A percentile compares a stretch with the other conserved stretches of the same genome.
phyloP scores from a whole-genome alignment of 2,113 vertebrate genomes.

The Corydoras sp. region DNA sequence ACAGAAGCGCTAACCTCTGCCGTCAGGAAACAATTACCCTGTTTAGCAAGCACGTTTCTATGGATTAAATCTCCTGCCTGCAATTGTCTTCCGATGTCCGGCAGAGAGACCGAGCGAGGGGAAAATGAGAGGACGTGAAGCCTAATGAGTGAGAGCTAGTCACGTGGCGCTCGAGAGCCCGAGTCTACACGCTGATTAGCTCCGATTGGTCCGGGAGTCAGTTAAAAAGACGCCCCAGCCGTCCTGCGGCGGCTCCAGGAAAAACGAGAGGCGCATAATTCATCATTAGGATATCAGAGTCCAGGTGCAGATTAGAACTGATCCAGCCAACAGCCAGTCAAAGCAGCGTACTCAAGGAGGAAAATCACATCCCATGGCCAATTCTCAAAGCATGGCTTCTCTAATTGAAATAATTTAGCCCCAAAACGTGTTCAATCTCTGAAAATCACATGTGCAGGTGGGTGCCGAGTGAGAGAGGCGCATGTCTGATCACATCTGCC shows the following conservation, averaged over 20 bases:
- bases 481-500: slow-evolving; percentile 57
- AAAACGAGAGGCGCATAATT: slow-evolving; percentile 87
- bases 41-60: slow-evolving; percentile 8
- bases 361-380: slow-evolving; percentile 93
- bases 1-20: slow-evolving; percentile 30
- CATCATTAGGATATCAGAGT: slow-evolving; percentile 98
- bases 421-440: slow-evolving; percentile 92
- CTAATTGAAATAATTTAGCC: slow-evolving; percentile 98
- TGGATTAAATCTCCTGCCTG: slow-evolving; percentile 7
- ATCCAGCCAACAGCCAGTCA: slow-evolving; percentile 86
- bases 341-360: slow-evolving; percentile 75
- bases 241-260: slow-evolving; percentile 67
- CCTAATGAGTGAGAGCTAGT: slow-evolving; percentile 35
- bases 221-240: slow-evolving; percentile 78
- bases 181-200: slow-evolving; percentile 74
- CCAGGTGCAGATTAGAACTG: slow-evolving; percentile 96
- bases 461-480: slow-evolving; percentile 76
- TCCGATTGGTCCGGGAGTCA: slow-evolving; percentile 81
- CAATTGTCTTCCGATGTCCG: not conserved
- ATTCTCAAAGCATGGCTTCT: slow-evolving; percentile 85
- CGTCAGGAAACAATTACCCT: slow-evolving; percentile 37
- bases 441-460: slow-evolving; percentile 85
- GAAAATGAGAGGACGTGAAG: not conserved
- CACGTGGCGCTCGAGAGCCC: slow-evolving; percentile 47
- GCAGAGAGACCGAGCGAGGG: not conserved